Evolutionary conservation across 2,797 vertebrate genomes (phyloP).

Genomic region (Parotocinclus haroldoi): DNA sequence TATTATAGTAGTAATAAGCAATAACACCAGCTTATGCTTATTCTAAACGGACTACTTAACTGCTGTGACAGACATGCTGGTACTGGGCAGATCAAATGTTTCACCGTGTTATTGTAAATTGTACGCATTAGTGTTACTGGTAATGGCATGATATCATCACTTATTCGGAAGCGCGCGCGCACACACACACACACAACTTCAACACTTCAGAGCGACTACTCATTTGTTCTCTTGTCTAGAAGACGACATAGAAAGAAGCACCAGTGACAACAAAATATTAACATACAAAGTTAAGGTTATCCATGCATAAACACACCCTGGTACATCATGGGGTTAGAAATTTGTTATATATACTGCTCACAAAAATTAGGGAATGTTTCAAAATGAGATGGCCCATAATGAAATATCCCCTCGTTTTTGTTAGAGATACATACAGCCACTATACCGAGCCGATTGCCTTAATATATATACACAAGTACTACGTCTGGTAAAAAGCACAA

Average conservation of each 20-base stretch:
- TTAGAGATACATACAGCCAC: slow-evolving; percentile 43
- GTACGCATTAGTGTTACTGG: slow-evolving; percentile 29
- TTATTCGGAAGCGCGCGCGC: too few species aligned
- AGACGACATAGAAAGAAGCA: slow-evolving; percentile 43
- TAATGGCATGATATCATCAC: slow-evolving; percentile 32
- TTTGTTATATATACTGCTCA: slow-evolving; percentile 39
- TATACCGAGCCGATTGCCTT: slow-evolving; percentile 39
- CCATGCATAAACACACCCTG: slow-evolving; percentile 54
- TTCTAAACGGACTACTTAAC: slow-evolving; percentile 14
- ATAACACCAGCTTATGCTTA: slow-evolving; percentile 20
- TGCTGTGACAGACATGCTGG: slow-evolving; percentile 27
- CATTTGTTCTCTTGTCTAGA: slow-evolving; percentile 29
- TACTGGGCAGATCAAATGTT: slow-evolving; percentile 34
- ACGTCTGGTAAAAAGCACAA: slow-evolving; percentile 36
- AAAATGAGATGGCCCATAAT: too few species aligned
- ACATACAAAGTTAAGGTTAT: slow-evolving; percentile 40
- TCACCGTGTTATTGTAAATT: slow-evolving; percentile 32
- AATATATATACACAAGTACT: slow-evolving; percentile 38
- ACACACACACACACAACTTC: slow-evolving; percentile 29
- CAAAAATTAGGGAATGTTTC: too few species aligned
- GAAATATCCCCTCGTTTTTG: too few species aligned
- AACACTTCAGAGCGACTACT: slow-evolving; percentile 28
- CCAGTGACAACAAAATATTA: slow-evolving; percentile 47
- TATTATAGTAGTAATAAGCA: slow-evolving; percentile 36
- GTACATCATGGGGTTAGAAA: slow-evolving; percentile 44